Evolutionary conservation across 2,113 vertebrate species (phyloP).

Genomic region (Sturnira hondurensis): DNA sequence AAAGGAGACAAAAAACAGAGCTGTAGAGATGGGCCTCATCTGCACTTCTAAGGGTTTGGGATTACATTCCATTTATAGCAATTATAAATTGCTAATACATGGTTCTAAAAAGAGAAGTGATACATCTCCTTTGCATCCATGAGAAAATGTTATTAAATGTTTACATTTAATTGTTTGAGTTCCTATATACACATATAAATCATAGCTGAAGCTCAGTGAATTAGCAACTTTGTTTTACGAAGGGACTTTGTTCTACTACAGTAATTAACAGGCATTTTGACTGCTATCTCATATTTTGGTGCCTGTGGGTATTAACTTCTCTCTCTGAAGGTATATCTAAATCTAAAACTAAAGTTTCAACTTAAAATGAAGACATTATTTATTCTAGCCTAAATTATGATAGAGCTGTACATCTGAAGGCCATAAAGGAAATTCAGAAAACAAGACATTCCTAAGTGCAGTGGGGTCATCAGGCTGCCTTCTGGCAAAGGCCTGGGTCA

Average conservation of each 20-base stretch:
- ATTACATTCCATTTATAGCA: background rate
- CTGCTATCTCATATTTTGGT: background rate
- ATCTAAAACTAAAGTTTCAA: background rate
- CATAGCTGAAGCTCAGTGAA: background rate
- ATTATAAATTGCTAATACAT: background rate
- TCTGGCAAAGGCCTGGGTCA: background rate
- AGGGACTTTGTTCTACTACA: background rate
- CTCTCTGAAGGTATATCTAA: background rate
- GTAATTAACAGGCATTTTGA: background rate
- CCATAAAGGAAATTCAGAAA: background rate
- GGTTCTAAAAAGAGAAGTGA: background rate
- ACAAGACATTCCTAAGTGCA: background rate
- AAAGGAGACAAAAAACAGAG: background rate
- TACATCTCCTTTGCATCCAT: background rate
- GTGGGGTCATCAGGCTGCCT: background rate
- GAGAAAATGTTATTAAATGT: background rate
- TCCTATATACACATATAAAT: background rate
- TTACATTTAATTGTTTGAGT: background rate
- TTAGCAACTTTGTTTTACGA: background rate
- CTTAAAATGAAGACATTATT: background rate
- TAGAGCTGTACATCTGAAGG: background rate
- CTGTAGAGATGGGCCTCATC: background rate
- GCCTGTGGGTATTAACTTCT: background rate
- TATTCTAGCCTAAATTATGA: background rate
- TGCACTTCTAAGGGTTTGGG: background rate